Evolutionary conservation across 2,113 vertebrate genomes (phyloP), one percentile per base, ranked within the genome.

Genomic region (Seriola dumerili): DNA sequence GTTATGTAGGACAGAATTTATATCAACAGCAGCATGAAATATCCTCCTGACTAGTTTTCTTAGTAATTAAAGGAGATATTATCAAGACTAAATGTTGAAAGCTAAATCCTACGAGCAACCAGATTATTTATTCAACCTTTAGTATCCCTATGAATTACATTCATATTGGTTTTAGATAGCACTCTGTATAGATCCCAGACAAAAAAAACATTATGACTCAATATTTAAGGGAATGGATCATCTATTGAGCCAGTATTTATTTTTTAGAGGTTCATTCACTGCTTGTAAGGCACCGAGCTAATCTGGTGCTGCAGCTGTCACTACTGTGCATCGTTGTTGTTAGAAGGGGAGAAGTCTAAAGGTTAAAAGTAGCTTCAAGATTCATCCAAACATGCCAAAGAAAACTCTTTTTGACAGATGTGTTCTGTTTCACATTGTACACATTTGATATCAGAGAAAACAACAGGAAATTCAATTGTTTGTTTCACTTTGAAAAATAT

Each of bases 121-220:
- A 46, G 13, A 46, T 13, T 6, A 46, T 16, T 46, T 46, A 46
- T 16, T 16, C 13, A 46, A 44, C 42, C 42, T 11, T 36, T 1
- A 46, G 44, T 46, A 16, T 46, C 13, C 14, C 13, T 46, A 46
- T 16, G 13, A 46, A 14, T 13, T 16, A 6, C 42, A 44, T 12
- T 44, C 10, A 12, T 44, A 44, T 44, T 44, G 42, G 11, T 17
- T 58, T 63, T n/a, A 54, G 40, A 76, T 14, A 29, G 9, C 63
- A 73, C 67, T 68, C 42, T 76, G 40, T 78, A 79, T 69, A 86
- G 87, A 89, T 84, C 71, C 73, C 3, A 34, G 73, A 59, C 42
- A 64, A 69, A 74, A 74, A 62, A 62, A 13, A 46, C 7, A 25
- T 57, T 13, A 29, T 3, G 44, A 6, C 5, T 21, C 13, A 0